Evolutionary conservation across 2,888 invertebrate genomes (phyloP).

Genomic region (Phasia obesa): DNA sequence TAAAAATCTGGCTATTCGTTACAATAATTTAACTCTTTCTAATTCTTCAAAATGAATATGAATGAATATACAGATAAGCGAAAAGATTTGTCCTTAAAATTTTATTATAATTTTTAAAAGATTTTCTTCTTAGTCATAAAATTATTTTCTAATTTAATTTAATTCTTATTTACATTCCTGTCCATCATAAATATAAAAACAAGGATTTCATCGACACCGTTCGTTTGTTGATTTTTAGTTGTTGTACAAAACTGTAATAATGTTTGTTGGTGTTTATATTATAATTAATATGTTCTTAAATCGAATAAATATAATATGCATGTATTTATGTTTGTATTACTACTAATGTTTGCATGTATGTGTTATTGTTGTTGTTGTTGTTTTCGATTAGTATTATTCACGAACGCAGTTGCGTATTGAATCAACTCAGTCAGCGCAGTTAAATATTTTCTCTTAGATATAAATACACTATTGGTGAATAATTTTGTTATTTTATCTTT

Average conservation of each 20-base stretch:
- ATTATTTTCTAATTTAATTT: not conserved
- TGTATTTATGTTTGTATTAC: constrained; percentile 42
- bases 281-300: constrained; percentile 32
- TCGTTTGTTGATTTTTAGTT: constrained; percentile 10
- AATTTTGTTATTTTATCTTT: constrained; percentile 8
- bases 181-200: constrained; percentile 21
- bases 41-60: no score
- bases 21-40: no score
- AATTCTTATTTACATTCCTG: constrained; percentile 4
- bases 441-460: constrained; percentile 53
- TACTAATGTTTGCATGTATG: constrained; percentile 53
- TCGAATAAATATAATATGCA: constrained; percentile 54
- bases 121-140: not conserved
- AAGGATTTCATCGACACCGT: constrained; percentile 28
- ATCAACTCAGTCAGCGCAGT: constrained; percentile 60
- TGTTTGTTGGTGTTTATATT: constrained; percentile 24
- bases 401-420: constrained; percentile 63
- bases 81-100: not conserved
- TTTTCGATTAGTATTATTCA: constrained; percentile 44
- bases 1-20: not conserved
- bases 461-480: constrained; percentile 65
- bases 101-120: not conserved
- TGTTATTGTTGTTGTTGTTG: constrained; percentile 45
- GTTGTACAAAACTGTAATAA: constrained; percentile 11
- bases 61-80: no score